Conservation (phyloP, 1,140 invertebrate species). For the Fopius arisanus region DNA sequence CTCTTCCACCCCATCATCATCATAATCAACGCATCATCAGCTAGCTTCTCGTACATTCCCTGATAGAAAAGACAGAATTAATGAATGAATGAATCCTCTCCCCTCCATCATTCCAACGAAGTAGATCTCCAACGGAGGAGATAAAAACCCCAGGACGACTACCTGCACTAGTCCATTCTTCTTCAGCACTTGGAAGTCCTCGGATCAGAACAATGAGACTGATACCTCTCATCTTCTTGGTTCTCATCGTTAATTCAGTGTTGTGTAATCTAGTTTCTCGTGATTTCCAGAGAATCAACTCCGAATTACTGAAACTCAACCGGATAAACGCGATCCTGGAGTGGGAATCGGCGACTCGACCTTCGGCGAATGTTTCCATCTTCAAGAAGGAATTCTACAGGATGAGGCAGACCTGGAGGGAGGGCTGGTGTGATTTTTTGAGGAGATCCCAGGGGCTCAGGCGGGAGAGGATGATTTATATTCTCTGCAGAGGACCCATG, state of each 20-base stretch:
- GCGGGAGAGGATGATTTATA: conserved; percentile 41
- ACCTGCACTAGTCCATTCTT: neutral
- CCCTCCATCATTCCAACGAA: neutral
- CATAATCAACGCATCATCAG: too few species aligned
- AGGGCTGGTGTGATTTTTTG: conserved; percentile 31
- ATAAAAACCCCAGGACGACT: neutral
- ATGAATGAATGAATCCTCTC: too few species aligned
- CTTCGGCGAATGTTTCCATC: conserved; percentile 13
- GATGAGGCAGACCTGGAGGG: conserved; percentile 29
- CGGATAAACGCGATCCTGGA: conserved; percentile 27
- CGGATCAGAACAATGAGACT: neutral
- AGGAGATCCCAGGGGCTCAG: conserved; percentile 4
- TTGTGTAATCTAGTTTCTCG: neutral
- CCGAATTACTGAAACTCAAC: conserved; percentile 34
- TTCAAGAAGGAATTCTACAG: conserved; percentile 20
- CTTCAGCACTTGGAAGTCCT: neutral
- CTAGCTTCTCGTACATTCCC: too few species aligned
- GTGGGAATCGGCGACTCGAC: conserved; percentile 33
- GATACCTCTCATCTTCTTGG: neutral
- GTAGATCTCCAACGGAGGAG: too few species aligned
- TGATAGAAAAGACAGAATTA: too few species aligned
- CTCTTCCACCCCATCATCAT: too few species aligned
- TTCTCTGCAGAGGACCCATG: conserved; percentile 56
- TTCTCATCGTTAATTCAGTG: neutral
- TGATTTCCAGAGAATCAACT: conserved; percentile 30